Percentiles rank a stretch among this genome's conserved stretches.
phyloP scores from a whole-genome alignment of 2,888 invertebrate species.

The Halictus ligatus region DNA sequence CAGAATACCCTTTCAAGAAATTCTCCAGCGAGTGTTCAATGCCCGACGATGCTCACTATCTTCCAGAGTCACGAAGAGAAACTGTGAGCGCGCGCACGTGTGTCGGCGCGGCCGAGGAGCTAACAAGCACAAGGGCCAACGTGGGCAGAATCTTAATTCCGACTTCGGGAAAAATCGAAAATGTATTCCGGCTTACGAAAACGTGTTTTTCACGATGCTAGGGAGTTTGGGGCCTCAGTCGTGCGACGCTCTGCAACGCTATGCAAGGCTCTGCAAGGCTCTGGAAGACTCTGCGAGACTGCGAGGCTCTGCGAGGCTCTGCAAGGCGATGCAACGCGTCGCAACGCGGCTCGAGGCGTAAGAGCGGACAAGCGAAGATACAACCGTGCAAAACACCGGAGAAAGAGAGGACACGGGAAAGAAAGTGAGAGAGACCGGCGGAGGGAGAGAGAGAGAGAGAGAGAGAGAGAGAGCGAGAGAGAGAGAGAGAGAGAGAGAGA shows the following conservation, averaged over 20 bases:
- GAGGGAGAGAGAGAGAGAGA: not conserved
- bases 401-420: constrained; percentile 40
- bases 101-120: not conserved
- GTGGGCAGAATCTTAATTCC: not conserved
- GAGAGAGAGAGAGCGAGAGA: not conserved
- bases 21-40: not conserved
- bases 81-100: not conserved
- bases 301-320: not conserved
- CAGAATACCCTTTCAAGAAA: not conserved
- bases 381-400: constrained; percentile 19
- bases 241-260: not conserved
- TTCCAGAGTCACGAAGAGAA: not conserved
- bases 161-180: not conserved
- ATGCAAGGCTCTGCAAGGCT: not conserved
- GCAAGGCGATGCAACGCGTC: not conserved
- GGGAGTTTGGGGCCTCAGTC: not conserved
- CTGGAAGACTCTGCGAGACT: not conserved
- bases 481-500: not conserved
- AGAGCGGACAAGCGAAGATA: constrained; percentile 18
- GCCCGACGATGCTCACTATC: not conserved
- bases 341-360: not conserved
- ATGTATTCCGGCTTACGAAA: not conserved
- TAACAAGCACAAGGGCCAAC: not conserved
- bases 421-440: constrained; percentile 5
- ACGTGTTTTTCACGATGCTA: not conserved